Base-by-base conservation (phyloP, 2,797 vertebrate genomes). In the Aldrovandia affinis region DNA sequence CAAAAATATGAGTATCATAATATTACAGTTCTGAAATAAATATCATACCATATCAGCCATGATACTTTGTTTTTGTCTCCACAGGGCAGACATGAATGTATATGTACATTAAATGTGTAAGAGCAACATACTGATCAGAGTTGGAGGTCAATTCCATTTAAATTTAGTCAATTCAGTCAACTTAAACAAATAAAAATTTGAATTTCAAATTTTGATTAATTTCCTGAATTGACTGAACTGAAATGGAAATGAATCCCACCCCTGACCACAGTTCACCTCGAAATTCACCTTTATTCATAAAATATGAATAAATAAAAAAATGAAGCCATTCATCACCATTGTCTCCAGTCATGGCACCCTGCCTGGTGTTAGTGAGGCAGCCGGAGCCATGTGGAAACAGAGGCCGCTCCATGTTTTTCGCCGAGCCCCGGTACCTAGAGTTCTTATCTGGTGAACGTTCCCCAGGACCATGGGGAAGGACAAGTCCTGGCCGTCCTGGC, bases 401-500 rank as follows among this genome's bases (percentile, higher is more conserved):
- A 91, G 88, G 90, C 83, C 82, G 77, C 86, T 90, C 93, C 86
- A 79, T 85, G 86, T 92, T 94, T 95, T 92, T 88, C 85, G 86
- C 88, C 89, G 90, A 90, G 88, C 84, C 84, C 63, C 44, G 81
- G 79, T 88, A 89, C 83, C 90, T 89, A 78, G 63, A 85, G 36
- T 73, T 91, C 91, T 91, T 93, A 91, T 91, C 89, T 93, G 93
- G 94, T 95, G 94, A 93, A 84, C 94, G 95, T 96, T 96, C 96
- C 92, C 92, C 92, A 94, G 94, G 95, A 96, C 94, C 95, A 93
- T 94, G 92, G 95, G 95, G 95, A 97, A 98, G 96, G 96, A 97
- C 96, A 97, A 97, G 97, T 97, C 96, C 96, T 97, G 94, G 95
- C 97, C 97, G 97, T 98, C 96, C 96, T 98, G 97, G 95, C 96